Conservation (phyloP, 1,140 invertebrate genomes). For the Dermatophagoides farinae region DNA sequence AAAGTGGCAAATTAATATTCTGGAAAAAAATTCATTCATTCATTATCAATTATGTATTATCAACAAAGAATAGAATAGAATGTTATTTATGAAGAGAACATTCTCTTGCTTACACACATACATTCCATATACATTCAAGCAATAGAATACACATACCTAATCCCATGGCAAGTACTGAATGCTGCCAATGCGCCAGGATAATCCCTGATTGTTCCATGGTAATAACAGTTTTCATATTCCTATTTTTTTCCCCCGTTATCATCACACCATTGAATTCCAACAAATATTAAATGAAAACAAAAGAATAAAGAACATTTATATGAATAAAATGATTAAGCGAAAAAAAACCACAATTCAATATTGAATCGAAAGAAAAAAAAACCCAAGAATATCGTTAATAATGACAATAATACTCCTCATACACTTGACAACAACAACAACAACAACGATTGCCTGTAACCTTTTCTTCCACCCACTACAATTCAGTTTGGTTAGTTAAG, state of each 20-base stretch:
- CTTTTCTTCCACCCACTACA: too few relatives aligned
- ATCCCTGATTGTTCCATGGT: slow-evolving; percentile 81
- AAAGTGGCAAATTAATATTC: not conserved
- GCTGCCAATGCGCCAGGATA: slow-evolving; percentile 86
- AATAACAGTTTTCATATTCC: slow-evolving; percentile 91
- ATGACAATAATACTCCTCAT: too few relatives aligned
- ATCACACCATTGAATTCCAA: slow-evolving; percentile 11
- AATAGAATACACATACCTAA: slow-evolving; percentile 30
- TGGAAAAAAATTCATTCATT: not conserved
- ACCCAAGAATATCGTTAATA: too few relatives aligned
- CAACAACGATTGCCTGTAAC: too few relatives aligned
- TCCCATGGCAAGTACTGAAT: slow-evolving; percentile 88
- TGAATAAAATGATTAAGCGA: too few relatives aligned
- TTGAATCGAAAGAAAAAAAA: too few relatives aligned
- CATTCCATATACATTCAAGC: not conserved
- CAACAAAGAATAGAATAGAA: not conserved
- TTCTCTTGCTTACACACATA: not conserved
- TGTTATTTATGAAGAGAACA: not conserved
- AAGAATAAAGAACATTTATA: not conserved
- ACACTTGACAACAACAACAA: too few relatives aligned
- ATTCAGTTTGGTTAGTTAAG: too few relatives aligned
- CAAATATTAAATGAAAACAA: not conserved
- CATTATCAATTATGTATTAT: not conserved
- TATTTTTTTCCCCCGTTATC: slow-evolving; percentile 33
- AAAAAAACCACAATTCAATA: too few relatives aligned